phyloP scores from a whole-genome alignment of 2,113 vertebrate species.

The Fukomys damarensis region DNA sequence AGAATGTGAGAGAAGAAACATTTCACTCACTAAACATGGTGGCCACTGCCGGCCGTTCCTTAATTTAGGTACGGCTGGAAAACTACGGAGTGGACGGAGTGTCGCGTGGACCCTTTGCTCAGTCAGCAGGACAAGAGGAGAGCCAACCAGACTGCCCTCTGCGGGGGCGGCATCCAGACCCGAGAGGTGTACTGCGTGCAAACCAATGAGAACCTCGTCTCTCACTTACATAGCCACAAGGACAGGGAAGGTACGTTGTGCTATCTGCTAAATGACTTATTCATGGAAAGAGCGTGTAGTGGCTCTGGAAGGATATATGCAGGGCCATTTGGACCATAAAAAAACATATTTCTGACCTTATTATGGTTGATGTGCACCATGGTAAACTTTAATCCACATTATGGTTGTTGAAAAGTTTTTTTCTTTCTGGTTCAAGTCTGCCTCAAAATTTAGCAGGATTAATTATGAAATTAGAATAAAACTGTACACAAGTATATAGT shows the following conservation, averaged over 20 bases:
- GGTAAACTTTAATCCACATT: neutral
- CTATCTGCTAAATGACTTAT: neutral
- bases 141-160: conserved; percentile 94
- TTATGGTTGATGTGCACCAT: neutral
- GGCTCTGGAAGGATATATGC: neutral
- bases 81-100: conserved; percentile 96
- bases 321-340: fast-evolving
- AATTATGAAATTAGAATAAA: conserved; percentile 44
- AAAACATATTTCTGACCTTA: neutral
- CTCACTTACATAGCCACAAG: conserved; percentile 88
- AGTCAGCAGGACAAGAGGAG: conserved; percentile 96
- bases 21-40: neutral
- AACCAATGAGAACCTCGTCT: conserved; percentile 91
- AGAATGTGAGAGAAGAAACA: neutral
- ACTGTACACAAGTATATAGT: neutral
- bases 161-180: conserved; percentile 95
- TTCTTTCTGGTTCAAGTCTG: neutral
- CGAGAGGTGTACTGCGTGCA: conserved; percentile 95
- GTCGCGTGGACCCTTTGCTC: conserved; percentile 93
- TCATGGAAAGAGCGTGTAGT: neutral
- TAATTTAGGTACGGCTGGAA: conserved; percentile 92
- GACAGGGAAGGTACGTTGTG: conserved; percentile 92
- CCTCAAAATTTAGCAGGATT: neutral
- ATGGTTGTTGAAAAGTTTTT: neutral
- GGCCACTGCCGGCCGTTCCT: neutral